Evolutionary conservation across 1,140 invertebrate species (phyloP).

Genomic region (Mylabris phalerata): DNA sequence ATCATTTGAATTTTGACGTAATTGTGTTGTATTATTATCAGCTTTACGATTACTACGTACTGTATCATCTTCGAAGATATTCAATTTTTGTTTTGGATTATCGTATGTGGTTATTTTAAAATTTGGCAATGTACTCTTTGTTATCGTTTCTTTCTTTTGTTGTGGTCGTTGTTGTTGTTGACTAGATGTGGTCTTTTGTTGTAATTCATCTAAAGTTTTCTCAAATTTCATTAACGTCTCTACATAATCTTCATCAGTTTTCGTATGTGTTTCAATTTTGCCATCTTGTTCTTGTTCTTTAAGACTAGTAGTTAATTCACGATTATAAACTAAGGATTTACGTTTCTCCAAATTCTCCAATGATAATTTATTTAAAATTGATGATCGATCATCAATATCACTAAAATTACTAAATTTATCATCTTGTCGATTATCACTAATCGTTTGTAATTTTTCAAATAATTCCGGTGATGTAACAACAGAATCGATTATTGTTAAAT

Average conservation of each 20-base stretch:
- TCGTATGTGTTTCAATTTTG: neutral
- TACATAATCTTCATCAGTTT: neutral
- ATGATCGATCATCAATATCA: conserved; percentile 25
- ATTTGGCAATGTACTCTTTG: conserved; percentile 12
- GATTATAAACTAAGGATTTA: conserved; percentile 39
- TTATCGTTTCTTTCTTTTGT: neutral
- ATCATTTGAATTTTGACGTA: neutral
- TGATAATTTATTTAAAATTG: conserved; percentile 34
- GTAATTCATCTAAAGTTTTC: conserved; percentile 14
- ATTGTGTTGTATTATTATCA: neutral
- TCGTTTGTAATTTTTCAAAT: conserved; percentile 36
- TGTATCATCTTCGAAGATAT: conserved; percentile 42
- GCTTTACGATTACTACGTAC: conserved; percentile 32
- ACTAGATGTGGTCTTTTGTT: conserved; percentile 10
- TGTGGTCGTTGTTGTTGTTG: neutral
- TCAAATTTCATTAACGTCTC: conserved; percentile 5
- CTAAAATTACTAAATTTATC: conserved; percentile 27
- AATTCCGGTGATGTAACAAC: conserved; percentile 39
- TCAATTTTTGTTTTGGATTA: conserved; percentile 39
- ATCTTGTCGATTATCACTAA: conserved; percentile 31
- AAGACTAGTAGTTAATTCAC: conserved; percentile 41
- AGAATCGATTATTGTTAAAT: conserved; percentile 26
- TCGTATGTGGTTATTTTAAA: conserved; percentile 42
- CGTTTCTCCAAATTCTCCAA: conserved; percentile 40
- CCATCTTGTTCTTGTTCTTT: conserved; percentile 18